Base-by-base conservation (phyloP, 2,797 vertebrate genomes). In the Notoglanidium macrostoma region DNA sequence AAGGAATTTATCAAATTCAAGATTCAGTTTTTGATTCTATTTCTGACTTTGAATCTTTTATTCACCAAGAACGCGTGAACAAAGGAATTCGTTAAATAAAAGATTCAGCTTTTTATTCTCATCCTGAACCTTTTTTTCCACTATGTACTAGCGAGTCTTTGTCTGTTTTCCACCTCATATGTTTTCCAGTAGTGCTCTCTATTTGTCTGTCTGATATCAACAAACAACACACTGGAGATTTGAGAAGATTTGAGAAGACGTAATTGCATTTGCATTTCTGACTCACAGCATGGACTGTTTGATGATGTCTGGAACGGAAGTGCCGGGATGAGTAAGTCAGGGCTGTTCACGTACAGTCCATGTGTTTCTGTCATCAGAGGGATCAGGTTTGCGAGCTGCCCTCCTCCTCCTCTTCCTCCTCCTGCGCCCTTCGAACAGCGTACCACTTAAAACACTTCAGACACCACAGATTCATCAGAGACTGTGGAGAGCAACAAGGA, bases 361-460 rank as follows among this genome's bases (percentile, higher is more conserved):
- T 94, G 92, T 96, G 94, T 94, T 95, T 94, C 93, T 93, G 92
- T 94, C 94, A 95, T 95, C 92, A 95, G 74, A 21, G 70, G 90
- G 91, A 94, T 94, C 91, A 89, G 85, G 90, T 93, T 92, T 86
- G 67, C 40, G 29, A 54, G 51, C 65, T 73, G 40, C 17, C n/a
- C 59, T 35, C 35, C 57, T 68, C 86, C 68, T 67, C 61, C 51
- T 68, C 86, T 59, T 67, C 61, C 51, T 86, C 70, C 85, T 88
- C 90, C 85, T 87, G 89, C 89, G 81, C 80, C 21, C 35, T 68
- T 82, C 59, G 26, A 87, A 65, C 76, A 63, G 57, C 40, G 12
- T 61, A 73, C 87, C 89, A 74, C 85, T 87, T 86, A 46, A 72
- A 92, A 88, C 90, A 70, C 67, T 73, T 80, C 93, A 90, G 93